Conservation (phyloP, 2,888 invertebrate genomes). For the Leptinotarsa rubiginosa region DNA sequence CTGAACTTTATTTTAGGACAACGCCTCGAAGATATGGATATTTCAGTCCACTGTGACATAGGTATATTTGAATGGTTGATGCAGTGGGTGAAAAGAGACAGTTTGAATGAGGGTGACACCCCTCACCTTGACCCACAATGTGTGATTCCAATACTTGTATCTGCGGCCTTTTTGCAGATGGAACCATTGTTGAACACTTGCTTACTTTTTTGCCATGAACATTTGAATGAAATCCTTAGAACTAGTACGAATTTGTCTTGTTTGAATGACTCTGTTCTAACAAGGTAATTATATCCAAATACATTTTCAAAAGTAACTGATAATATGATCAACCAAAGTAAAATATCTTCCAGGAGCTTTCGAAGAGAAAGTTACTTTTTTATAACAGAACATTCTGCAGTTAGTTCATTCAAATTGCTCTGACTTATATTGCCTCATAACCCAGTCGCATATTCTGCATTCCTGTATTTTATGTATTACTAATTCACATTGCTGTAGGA, state of each 20-base stretch:
- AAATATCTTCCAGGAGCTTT: not conserved
- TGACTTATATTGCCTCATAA: too few relatives aligned
- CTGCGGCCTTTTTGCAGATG: conserved; percentile 96
- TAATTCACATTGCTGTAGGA: too few relatives aligned
- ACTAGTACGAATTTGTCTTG: conserved; percentile 89
- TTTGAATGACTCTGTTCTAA: conserved; percentile 82
- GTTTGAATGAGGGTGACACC: conserved; percentile 74
- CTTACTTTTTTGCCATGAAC: conserved; percentile 84
- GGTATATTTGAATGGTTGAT: conserved; percentile 97
- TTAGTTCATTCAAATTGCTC: too few relatives aligned
- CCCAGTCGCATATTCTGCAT: too few relatives aligned
- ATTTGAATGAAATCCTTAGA: conserved; percentile 88
- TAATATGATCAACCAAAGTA: not conserved
- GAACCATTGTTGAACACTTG: conserved; percentile 89
- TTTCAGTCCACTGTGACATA: conserved; percentile 96
- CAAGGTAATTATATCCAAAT: conserved; percentile 65
- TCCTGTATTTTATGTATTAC: too few relatives aligned
- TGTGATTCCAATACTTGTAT: conserved; percentile 92
- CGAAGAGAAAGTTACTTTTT: too few relatives aligned
- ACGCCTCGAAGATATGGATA: conserved; percentile 73
- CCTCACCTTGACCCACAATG: conserved; percentile 83
- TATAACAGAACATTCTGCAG: too few relatives aligned
- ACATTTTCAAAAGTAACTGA: not conserved
- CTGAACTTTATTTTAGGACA: conserved; percentile 50
- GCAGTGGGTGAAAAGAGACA: conserved; percentile 91